These are phyloP conservation scores for Bos indicus DNA, from an alignment of 2,113 vertebrate species.

Conservation along the genomic window DNA sequence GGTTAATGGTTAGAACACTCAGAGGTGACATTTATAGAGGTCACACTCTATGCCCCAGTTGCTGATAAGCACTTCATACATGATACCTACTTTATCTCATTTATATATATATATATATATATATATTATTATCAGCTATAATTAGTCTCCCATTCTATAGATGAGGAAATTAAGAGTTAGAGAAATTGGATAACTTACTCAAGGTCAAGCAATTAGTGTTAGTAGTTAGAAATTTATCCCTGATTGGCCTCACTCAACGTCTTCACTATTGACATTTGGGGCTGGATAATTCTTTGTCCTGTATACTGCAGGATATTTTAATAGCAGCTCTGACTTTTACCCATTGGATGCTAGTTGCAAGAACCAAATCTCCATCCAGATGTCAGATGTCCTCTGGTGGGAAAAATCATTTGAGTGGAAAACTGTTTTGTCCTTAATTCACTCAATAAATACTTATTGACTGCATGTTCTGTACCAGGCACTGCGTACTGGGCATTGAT, in stretches of 20 bases:
- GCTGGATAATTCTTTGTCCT: not conserved
- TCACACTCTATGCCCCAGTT: not conserved
- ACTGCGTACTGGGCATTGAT: not conserved
- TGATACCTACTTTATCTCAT: not conserved
- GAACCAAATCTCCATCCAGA: not conserved
- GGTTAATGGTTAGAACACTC: not conserved
- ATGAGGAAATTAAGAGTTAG: not conserved
- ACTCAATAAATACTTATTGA: not conserved
- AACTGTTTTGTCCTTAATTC: not conserved
- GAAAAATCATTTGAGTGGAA: not conserved
- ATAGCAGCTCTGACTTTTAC: not conserved
- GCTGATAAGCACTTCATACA: not conserved
- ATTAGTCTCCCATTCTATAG: not conserved
- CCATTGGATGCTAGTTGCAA: not conserved
- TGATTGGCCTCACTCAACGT: not conserved
- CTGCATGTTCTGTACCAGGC: not conserved
- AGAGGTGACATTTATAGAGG: not conserved
- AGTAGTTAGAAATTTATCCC: not conserved
- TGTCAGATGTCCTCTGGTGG: not conserved
- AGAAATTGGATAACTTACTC: not conserved
- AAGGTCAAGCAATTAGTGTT: not conserved
- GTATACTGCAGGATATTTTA: not conserved
- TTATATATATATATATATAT: not conserved
- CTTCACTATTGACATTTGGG: not conserved
- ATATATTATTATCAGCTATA: not conserved